A percentile compares a stretch with the other conserved stretches of the same genome.
Evolutionary conservation across 2,113 vertebrate genomes (phyloP).

Genomic region (Syngnathus typhle): DNA sequence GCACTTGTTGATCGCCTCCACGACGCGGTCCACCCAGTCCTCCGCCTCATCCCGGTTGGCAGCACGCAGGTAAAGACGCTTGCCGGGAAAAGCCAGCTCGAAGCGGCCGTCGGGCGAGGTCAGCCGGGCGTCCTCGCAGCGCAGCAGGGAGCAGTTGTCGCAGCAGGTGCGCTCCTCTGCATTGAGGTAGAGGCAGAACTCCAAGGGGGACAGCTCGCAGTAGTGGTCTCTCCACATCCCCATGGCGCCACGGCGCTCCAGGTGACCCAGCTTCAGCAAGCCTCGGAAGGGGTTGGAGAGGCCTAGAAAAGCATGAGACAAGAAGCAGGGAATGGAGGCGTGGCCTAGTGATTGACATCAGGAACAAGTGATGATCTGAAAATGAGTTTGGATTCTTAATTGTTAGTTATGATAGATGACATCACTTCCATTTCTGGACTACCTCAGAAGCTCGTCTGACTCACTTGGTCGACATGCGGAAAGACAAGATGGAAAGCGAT

Average conservation of each 20-base stretch:
- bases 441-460: background rate
- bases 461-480: slow-evolving; percentile 4
- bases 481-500: background rate
- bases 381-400: no score
- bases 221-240: slow-evolving; percentile 85
- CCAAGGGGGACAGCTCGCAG: slow-evolving; percentile 88
- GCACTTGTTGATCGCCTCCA: slow-evolving; percentile 80
- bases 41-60: slow-evolving; percentile 81
- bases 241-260: slow-evolving; percentile 78
- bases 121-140: slow-evolving; percentile 76
- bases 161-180: slow-evolving; percentile 76
- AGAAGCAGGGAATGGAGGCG: background rate
- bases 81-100: slow-evolving; percentile 80
- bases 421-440: background rate
- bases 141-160: slow-evolving; percentile 84
- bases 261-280: slow-evolving; percentile 86
- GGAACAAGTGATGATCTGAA: no score
- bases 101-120: slow-evolving; percentile 80
- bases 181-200: slow-evolving; percentile 80
- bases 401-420: background rate
- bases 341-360: no score
- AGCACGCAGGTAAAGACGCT: slow-evolving; percentile 78
- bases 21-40: slow-evolving; percentile 92
- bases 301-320: slow-evolving; percentile 51
- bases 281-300: slow-evolving; percentile 90